Conservation (phyloP, 2,888 invertebrate genomes). For the Drosophila fungiperda region DNA sequence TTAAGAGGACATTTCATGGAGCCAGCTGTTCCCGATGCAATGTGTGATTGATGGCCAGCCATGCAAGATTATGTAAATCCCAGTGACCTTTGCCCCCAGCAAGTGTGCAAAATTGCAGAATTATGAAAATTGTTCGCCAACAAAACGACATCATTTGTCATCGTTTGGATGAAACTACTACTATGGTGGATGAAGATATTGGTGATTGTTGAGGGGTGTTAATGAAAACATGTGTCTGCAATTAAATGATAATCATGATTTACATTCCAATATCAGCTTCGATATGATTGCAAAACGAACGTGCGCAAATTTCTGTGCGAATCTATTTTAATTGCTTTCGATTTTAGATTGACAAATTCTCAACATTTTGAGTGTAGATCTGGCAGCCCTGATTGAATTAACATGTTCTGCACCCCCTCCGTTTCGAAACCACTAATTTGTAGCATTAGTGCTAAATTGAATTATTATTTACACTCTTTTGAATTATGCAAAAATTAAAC, state of each 20-base stretch:
- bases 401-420: slow-evolving; percentile 13
- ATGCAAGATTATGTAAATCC: slow-evolving; percentile 65
- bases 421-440: slow-evolving; percentile 82
- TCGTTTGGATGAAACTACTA: slow-evolving; percentile 27
- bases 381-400: slow-evolving; percentile 39
- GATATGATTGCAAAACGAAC: slow-evolving; percentile 46
- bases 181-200: slow-evolving; percentile 21
- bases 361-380: not conserved
- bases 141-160: slow-evolving; percentile 71
- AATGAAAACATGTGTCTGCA: slow-evolving; percentile 82
- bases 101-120: slow-evolving; percentile 77
- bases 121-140: slow-evolving; percentile 64
- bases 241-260: slow-evolving; percentile 84
- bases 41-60: slow-evolving; percentile 65
- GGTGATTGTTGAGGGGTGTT: slow-evolving; percentile 17
- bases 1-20: slow-evolving; percentile 29
- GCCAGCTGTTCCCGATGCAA: slow-evolving; percentile 46
- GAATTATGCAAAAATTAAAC: slow-evolving; percentile 38
- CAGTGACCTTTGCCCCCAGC: slow-evolving; percentile 68
- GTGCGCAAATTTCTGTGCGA: slow-evolving; percentile 46
- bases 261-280: slow-evolving; percentile 68
- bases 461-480: slow-evolving; percentile 80
- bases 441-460: slow-evolving; percentile 81
- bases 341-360: slow-evolving; percentile 1
- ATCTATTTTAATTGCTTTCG: slow-evolving; percentile 51